Evolutionary conservation across 2,113 vertebrate species (phyloP).

Genomic region (Limnothrissa miodon): DNA sequence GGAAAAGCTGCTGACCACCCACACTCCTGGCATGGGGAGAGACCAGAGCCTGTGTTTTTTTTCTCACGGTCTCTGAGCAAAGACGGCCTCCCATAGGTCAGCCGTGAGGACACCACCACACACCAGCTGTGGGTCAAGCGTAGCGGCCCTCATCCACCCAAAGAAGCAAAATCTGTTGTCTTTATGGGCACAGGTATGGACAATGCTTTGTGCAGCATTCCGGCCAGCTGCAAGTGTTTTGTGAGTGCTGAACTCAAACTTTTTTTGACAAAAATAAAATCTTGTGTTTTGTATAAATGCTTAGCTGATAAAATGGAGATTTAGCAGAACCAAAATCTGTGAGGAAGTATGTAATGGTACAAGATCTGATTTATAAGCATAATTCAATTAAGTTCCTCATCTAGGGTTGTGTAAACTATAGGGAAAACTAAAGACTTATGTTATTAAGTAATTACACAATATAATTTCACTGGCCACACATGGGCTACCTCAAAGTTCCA

Average conservation of each 20-base stretch:
- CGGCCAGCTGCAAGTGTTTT: neutral
- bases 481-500: neutral
- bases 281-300: neutral
- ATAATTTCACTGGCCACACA: neutral
- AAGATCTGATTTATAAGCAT: neutral
- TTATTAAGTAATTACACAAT: neutral
- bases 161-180: neutral
- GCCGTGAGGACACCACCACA: constrained; percentile 47
- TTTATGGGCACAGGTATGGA: constrained; percentile 14
- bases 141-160: constrained; percentile 33
- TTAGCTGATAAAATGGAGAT: neutral
- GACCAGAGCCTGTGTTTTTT: constrained; percentile 26
- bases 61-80: constrained; percentile 58
- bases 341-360: neutral
- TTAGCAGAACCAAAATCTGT: neutral
- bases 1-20: constrained; percentile 52
- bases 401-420: neutral
- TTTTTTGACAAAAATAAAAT: neutral
- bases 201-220: neutral
- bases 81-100: constrained; percentile 53
- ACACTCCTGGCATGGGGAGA: constrained; percentile 55
- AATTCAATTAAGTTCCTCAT: neutral
- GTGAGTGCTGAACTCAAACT: neutral
- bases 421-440: neutral
- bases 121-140: constrained; percentile 36